Evolutionary conservation across 2,113 vertebrate species (phyloP).

Genomic region (Bostrychus sinensis): DNA sequence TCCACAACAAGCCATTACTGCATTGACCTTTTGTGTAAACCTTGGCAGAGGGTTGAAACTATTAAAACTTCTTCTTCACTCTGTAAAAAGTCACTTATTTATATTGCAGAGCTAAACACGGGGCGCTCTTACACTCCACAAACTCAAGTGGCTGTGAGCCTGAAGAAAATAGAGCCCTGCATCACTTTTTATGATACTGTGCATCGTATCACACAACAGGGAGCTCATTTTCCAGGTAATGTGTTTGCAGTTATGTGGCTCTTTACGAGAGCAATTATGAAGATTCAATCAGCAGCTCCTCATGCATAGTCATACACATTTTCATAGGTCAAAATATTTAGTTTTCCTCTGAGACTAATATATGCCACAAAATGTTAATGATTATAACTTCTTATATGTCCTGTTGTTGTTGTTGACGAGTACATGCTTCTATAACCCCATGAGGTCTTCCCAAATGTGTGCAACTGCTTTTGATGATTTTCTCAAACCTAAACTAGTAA

Average conservation of each 20-base stretch:
- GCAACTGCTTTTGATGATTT: too few relatives aligned
- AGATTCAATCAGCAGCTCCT: conserved; percentile 22
- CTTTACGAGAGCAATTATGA: conserved; percentile 36
- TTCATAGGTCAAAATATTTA: not conserved
- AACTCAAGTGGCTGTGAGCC: conserved; percentile 1
- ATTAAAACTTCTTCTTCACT: not conserved
- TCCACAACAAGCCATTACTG: not conserved
- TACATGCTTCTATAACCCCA: too few relatives aligned
- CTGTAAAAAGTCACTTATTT: conserved; percentile 1
- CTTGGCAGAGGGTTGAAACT: not conserved
- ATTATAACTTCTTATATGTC: not conserved
- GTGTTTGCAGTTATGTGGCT: conserved; percentile 40
- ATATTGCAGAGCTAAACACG: conserved; percentile 11
- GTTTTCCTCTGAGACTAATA: conserved; percentile 1
- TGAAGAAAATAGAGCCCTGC: conserved; percentile 2
- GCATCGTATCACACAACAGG: conserved; percentile 17
- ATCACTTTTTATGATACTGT: conserved; percentile 1
- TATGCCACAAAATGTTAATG: conserved; percentile 1
- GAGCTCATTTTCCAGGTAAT: conserved; percentile 34
- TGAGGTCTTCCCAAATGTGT: too few relatives aligned
- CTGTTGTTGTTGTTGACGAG: too few relatives aligned
- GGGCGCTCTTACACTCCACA: conserved; percentile 3
- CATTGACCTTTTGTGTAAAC: conserved; percentile 9
- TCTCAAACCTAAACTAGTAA: too few relatives aligned
- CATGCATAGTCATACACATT: not conserved